Conservation (phyloP, 2,888 invertebrate genomes). For the Thysanoteuthis rhombus region DNA sequence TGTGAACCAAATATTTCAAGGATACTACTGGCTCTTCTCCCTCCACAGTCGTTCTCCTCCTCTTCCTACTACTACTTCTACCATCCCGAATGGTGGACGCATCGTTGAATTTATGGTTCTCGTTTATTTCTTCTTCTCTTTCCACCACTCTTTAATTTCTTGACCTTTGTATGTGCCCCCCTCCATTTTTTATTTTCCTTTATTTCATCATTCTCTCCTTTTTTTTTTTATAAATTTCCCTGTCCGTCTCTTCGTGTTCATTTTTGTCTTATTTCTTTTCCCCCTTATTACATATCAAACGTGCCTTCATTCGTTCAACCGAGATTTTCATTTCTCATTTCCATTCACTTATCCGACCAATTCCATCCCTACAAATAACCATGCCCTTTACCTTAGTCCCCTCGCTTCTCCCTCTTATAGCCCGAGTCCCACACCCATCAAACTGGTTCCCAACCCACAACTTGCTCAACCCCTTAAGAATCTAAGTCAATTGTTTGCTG, state of each 20-base stretch:
- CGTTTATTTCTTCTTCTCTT: too few relatives aligned
- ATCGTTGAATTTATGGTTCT: too few relatives aligned
- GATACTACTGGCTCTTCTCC: background rate
- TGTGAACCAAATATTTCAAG: too few relatives aligned
- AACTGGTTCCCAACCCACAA: background rate
- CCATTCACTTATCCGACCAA: background rate
- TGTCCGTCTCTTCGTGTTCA: background rate
- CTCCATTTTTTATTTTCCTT: background rate
- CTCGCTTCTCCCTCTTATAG: background rate
- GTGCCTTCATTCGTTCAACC: background rate
- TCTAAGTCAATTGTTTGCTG: background rate
- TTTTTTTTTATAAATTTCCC: background rate
- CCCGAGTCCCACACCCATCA: background rate
- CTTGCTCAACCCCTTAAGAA: background rate
- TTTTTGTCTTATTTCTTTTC: background rate
- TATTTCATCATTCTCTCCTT: too few relatives aligned
- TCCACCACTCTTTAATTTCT: background rate
- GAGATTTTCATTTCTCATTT: background rate
- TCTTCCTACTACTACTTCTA: too few relatives aligned
- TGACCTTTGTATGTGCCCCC: too few relatives aligned
- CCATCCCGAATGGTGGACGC: too few relatives aligned
- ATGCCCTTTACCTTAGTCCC: background rate
- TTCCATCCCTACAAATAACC: background rate
- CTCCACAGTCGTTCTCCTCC: background rate
- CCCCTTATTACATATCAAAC: too few relatives aligned